phyloP scores from a whole-genome alignment of 2,888 invertebrate species.

The Diabrotica balteata region DNA sequence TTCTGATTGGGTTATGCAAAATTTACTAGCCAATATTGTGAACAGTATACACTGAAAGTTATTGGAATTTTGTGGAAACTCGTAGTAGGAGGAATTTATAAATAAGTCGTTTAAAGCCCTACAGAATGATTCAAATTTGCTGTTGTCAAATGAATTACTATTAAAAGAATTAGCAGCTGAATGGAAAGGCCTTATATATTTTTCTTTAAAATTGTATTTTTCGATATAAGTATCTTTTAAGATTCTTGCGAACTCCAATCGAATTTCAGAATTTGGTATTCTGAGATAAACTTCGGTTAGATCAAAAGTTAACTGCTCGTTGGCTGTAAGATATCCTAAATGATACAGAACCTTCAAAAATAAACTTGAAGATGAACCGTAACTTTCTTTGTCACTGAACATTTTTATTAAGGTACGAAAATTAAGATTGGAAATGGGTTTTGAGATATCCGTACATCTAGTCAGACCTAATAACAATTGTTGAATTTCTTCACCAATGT shows the following conservation, averaged over 20 bases:
- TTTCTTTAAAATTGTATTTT: constrained; percentile 20
- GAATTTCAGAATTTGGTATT: constrained; percentile 24
- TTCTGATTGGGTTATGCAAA: constrained; percentile 26
- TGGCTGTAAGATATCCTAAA: constrained; percentile 14
- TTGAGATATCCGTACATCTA: constrained; percentile 21
- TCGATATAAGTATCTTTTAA: constrained; percentile 19
- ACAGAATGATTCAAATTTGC: constrained; percentile 17
- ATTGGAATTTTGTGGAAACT: constrained; percentile 2
- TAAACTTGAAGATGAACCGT: not conserved
- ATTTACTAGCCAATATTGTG: constrained; percentile 21
- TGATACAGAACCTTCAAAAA: constrained; percentile 18
- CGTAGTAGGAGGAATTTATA: constrained; percentile 11
- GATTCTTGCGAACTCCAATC: constrained; percentile 20
- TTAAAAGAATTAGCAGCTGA: constrained; percentile 10
- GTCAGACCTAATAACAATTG: constrained; percentile 17
- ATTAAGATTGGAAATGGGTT: constrained; percentile 14
- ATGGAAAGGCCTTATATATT: constrained; percentile 9
- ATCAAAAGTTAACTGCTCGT: constrained; percentile 19
- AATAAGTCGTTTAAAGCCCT: constrained; percentile 19
- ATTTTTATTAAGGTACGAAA: constrained; percentile 11
- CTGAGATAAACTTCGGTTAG: constrained; percentile 19
- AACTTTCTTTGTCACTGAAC: not conserved
- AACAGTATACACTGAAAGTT: constrained; percentile 14
- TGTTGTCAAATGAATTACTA: not conserved
- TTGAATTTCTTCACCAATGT: constrained; percentile 19